Evolutionary conservation across 1,140 invertebrate genomes (phyloP).

Genomic region (Sitobion miscanthi): DNA sequence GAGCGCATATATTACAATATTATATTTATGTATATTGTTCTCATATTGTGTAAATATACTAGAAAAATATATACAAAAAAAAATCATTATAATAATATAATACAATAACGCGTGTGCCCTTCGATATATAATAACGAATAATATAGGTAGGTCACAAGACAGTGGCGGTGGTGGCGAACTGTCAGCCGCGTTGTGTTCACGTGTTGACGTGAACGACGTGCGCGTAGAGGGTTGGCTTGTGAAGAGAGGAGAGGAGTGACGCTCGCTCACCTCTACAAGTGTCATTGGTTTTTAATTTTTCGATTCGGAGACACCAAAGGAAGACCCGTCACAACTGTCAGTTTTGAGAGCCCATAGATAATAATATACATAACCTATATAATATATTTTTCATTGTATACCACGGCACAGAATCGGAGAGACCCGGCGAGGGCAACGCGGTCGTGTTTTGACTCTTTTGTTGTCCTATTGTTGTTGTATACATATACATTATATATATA

Average conservation of each 20-base stretch:
- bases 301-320: neutral
- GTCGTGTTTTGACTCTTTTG: conserved; percentile 50
- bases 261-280: conserved; percentile 13
- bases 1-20: neutral
- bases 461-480: neutral
- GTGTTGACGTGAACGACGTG: neutral
- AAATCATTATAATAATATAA: conserved; percentile 6
- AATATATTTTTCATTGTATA: neutral
- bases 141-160: neutral
- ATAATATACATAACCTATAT: neutral
- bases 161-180: neutral
- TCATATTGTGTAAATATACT: neutral
- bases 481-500: neutral
- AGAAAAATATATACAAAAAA: neutral
- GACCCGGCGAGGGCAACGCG: neutral
- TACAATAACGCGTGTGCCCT: conserved; percentile 21
- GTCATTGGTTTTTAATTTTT: conserved; percentile 46
- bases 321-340: conserved; percentile 47
- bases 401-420: neutral
- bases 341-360: neutral
- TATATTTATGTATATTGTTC: neutral
- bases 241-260: neutral
- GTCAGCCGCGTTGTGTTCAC: neutral
- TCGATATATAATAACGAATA: conserved; percentile 14
- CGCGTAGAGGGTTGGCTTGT: neutral